These are phyloP conservation scores for Fundulus diaphanus DNA, from an alignment of 2,797 vertebrate species.

Conservation along the genomic window DNA sequence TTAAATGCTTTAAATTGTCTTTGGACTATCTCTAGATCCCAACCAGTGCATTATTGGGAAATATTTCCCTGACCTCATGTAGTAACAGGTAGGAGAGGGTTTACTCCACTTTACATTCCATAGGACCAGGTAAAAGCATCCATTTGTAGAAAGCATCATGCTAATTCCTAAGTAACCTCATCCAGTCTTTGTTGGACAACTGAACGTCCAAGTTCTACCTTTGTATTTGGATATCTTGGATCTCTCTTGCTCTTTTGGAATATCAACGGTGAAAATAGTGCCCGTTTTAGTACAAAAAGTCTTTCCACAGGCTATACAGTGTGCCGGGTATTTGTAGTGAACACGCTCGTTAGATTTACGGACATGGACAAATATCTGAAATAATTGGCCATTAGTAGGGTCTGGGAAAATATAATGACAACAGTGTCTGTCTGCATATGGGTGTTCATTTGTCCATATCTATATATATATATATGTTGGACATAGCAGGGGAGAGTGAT, in stretches of 20 bases:
- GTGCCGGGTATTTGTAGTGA: conserved; percentile 23
- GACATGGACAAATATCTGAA: conserved; percentile 39
- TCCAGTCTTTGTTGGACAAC: background rate
- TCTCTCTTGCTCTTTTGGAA: background rate
- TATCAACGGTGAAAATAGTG: background rate
- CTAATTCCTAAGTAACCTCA: background rate
- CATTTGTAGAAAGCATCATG: background rate
- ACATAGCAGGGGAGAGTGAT: conserved; percentile 34
- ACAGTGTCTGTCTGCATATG: conserved; percentile 40
- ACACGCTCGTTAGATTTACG: conserved; percentile 5
- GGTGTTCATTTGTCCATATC: conserved; percentile 22
- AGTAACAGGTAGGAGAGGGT: too few relatives aligned
- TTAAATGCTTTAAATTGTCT: too few relatives aligned
- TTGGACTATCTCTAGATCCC: too few relatives aligned
- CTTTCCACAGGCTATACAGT: conserved; percentile 43
- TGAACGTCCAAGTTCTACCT: too few relatives aligned
- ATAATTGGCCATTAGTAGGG: conserved; percentile 75
- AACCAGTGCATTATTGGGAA: too few relatives aligned
- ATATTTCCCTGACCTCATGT: too few relatives aligned
- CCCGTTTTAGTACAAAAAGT: background rate
- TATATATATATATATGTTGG: conserved; percentile 31
- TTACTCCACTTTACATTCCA: background rate
- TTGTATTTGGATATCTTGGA: background rate
- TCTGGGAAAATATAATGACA: conserved; percentile 52
- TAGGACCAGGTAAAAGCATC: background rate